Percentiles rank a stretch among this genome's conserved stretches.
phyloP scores from a whole-genome alignment of 2,888 invertebrate species.

The Incurvaria masculella region DNA sequence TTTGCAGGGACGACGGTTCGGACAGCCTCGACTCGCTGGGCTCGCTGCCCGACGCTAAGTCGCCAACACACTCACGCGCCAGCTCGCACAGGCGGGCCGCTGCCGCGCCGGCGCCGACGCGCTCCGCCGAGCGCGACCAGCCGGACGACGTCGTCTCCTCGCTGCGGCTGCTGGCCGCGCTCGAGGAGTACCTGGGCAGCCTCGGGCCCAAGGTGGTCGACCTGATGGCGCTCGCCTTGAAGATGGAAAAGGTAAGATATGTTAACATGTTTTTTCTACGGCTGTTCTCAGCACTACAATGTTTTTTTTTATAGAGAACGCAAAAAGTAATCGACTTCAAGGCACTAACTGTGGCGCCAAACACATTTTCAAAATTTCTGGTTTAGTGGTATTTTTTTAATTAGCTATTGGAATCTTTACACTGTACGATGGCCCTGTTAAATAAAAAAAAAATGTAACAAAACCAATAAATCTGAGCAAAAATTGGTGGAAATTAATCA shows the following conservation, averaged over 20 bases:
- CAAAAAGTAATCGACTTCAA: too few species aligned
- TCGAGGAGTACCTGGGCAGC: constrained; percentile 82
- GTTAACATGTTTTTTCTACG: background rate
- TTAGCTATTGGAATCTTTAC: too few species aligned
- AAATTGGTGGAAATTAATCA: too few species aligned
- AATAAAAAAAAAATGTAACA: too few species aligned
- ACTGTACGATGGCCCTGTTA: too few species aligned
- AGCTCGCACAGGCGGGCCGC: constrained; percentile 14
- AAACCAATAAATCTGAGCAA: too few species aligned
- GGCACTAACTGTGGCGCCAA: too few species aligned
- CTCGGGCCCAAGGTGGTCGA: constrained; percentile 77
- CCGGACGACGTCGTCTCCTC: constrained; percentile 63
- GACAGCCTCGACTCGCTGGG: constrained; percentile 30
- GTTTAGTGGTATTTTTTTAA: too few species aligned
- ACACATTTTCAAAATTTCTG: too few species aligned
- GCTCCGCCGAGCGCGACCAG: constrained; percentile 25
- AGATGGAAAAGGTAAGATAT: constrained; percentile 70
- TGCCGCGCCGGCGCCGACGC: constrained; percentile 19
- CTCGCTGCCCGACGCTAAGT: constrained; percentile 26
- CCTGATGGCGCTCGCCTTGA: constrained; percentile 71
- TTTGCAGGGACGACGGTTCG: constrained; percentile 35
- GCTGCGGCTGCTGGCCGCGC: constrained; percentile 70
- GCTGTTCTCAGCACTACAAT: too few species aligned
- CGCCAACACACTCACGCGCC: constrained; percentile 18
- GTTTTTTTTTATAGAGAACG: too few species aligned